Percentiles rank a stretch among this genome's conserved stretches.
phyloP scores from a whole-genome alignment of 2,113 vertebrate species.

The Pelusios castaneus region DNA sequence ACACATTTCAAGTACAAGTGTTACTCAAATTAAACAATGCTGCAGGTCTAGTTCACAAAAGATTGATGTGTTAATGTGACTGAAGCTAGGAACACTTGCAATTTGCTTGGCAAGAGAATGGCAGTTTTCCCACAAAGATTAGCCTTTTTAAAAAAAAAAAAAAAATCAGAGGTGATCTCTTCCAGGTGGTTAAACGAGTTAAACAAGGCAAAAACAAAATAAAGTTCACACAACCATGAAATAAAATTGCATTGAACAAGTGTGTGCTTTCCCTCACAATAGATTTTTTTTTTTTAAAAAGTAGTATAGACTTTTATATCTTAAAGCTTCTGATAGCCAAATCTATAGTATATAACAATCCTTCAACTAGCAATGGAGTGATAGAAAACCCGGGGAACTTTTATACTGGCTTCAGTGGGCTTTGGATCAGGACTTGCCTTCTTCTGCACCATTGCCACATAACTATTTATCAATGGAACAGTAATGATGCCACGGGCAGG shows the following conservation, averaged over 20 bases:
- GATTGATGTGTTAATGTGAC: slow-evolving; percentile 8
- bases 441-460: neutral
- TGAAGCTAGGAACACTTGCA: neutral
- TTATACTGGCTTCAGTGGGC: neutral
- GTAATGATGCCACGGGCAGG: neutral
- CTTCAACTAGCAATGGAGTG: neutral
- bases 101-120: neutral
- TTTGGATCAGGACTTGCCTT: neutral
- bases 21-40: slow-evolving; percentile 6
- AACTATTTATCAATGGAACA: neutral
- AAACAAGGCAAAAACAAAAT: slow-evolving; percentile 19
- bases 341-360: neutral
- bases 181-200: neutral
- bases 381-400: neutral
- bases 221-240: slow-evolving; percentile 9
- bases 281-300: neutral
- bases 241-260: neutral
- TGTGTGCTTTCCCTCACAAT: neutral
- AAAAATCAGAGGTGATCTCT: neutral
- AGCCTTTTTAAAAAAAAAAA: too few species aligned
- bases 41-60: slow-evolving; percentile 9
- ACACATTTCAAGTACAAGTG: slow-evolving; percentile 24
- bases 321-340: neutral
- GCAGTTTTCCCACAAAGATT: neutral
- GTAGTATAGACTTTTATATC: neutral